Base-by-base conservation (phyloP, 2,113 vertebrate genomes). In the Centropristis striata region DNA sequence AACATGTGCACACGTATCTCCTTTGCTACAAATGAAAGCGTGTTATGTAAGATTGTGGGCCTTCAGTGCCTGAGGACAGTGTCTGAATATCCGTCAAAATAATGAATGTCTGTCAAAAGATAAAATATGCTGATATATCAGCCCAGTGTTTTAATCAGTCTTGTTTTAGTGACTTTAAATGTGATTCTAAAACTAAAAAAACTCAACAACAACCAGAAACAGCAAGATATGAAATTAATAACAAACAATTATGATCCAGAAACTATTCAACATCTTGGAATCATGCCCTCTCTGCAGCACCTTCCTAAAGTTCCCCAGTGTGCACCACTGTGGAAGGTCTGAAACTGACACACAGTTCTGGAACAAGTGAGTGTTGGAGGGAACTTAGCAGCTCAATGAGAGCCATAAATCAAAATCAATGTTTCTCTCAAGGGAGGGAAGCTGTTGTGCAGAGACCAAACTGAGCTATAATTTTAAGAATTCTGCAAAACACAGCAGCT, bases 371-470 rank as follows among this genome's bases (percentile, higher is more conserved):
- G 53, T 42, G 60, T 42, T 64, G 41, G 51, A 54, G 18, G 32
- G 36, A 77, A 71, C 28, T 61, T 46, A 20, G 3, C 65, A 70
- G 39, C 41, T 89, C 61, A 64, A 1, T 25, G 71, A 55, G 51
- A 78, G 37, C 23, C 1, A 78, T 89, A 78, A 79, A 88, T 63
- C 71, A 77, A 21, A 27, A 23, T 66, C 9, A 66, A 46, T 13
- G 2, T 41, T 6, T 42, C 53, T 71, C 61, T 51, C 42, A 18
- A 37, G 72, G 44, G 51, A 57, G 25, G 5, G 16, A 50, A 39
- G 59, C 49, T 55, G 18, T 49, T 44, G 50, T 53, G 57, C 68
- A 75, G 27, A 46, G 39, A 53, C 28, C 28, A 44, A 50, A 46
- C 23, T 32, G n/a, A 36, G 0, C 46, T 37, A 36, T 15, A 23